Percentiles rank a stretch among this genome's conserved stretches.
Conservation (phyloP, 2,797 vertebrate species). For the Acomys russatus region DNA sequence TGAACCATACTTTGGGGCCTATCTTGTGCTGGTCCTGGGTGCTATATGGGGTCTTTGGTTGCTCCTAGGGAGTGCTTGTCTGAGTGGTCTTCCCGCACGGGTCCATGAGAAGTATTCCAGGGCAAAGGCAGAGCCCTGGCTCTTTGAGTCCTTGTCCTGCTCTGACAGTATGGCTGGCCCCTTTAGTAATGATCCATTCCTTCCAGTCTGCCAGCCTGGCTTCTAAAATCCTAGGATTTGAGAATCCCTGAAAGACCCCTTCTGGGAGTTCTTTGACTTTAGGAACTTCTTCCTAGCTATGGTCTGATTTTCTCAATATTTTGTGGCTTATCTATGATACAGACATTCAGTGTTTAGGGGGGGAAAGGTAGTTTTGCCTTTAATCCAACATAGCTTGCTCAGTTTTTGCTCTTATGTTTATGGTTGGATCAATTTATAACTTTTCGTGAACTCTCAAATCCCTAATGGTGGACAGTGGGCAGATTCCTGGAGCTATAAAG, state of each 20-base stretch:
- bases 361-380: conserved; percentile 18
- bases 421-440: conserved; percentile 3
- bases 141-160: background rate
- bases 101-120: background rate
- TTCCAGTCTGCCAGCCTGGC: background rate
- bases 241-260: background rate
- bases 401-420: conserved; percentile 45
- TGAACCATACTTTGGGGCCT: background rate
- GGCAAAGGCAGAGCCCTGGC: background rate
- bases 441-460: conserved; percentile 5
- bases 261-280: conserved; percentile 50
- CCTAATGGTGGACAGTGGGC: background rate
- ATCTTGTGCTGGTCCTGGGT: background rate
- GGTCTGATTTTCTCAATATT: conserved; percentile 51
- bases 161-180: background rate
- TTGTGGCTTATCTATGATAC: conserved; percentile 27
- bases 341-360: background rate
- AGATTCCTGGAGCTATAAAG: background rate
- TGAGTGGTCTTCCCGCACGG: background rate
- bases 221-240: conserved; percentile 33
- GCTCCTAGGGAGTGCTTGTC: background rate
- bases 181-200: background rate
- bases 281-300: background rate
- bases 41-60: background rate
- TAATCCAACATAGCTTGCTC: conserved; percentile 2